Evolutionary conservation across 1,140 invertebrate genomes (phyloP), one percentile per base, ranked within the genome.

Genomic region (Centruroides vittatus): DNA sequence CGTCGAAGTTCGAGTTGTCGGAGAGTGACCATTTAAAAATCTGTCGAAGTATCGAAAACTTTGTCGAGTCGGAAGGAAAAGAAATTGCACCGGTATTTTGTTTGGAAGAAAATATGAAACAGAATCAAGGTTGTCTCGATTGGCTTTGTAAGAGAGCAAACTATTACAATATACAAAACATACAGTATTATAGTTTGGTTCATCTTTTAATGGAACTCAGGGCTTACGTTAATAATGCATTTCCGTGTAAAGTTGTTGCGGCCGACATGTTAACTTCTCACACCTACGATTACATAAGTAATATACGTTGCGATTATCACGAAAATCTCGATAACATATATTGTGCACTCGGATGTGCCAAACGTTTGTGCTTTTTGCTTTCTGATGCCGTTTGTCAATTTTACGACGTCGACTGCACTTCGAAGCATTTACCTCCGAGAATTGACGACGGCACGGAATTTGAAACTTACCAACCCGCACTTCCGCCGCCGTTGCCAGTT

Each of bases 1-100:
- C 8, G 5, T 8, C 3, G 5, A 8, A 8, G 8, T 41, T 41
- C 3, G 41, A 41, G 3, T 41, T 41, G 8, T 41, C 41, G 5
- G 8, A 5, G 8, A 41, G 8, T 8, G 3, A 41, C 5, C 3
- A 41, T 41, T 41, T 8, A 5, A 41, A 41, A 8, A 41, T 41
- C 8, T 41, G 41, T 41, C 1, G 3, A 41, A 8, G 8, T 8
- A 41, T 41, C 8, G 41, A 41, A 41, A 8, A 3, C 0, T 41
- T 41, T 41, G 8, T 41, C 8, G 41, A 8, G 5, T 6, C 8
- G 41, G 7, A 47, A n/a, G 7, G 7, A n/a, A 57, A 55, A 12
- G 53, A 59, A 13, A 55, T 23, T 47, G 47, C 52, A 9, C 61
- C 61, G 9, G 12, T 62, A 9, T 62, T 62, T 59, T 59, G 57